phyloP scores from a whole-genome alignment of 2,888 invertebrate species.

The Nomada goodeniana region DNA sequence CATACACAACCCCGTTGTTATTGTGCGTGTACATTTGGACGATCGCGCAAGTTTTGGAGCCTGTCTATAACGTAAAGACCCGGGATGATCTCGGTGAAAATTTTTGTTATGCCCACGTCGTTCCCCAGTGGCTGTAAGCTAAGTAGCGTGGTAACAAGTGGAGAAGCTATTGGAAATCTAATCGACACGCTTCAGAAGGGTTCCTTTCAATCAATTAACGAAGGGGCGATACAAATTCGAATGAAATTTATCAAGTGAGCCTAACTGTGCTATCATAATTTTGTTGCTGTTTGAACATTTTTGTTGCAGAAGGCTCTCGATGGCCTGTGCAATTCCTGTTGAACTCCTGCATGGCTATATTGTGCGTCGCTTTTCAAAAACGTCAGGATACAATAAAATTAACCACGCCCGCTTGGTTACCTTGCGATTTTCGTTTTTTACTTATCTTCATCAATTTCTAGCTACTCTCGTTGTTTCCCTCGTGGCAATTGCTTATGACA shows the following conservation, averaged over 20 bases:
- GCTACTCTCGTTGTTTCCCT: background rate
- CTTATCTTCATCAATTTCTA: conserved; percentile 52
- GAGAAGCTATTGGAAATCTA: conserved; percentile 23
- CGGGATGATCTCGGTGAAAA: conserved; percentile 52
- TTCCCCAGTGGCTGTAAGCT: too few species aligned
- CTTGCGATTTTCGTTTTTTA: conserved; percentile 46
- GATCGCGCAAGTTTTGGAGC: conserved; percentile 36
- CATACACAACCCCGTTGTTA: conserved; percentile 22
- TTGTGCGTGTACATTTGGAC: conserved; percentile 20
- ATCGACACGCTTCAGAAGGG: conserved; percentile 11
- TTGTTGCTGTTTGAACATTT: background rate
- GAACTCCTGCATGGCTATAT: background rate
- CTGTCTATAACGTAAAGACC: conserved; percentile 49
- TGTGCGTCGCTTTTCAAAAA: conserved; percentile 13
- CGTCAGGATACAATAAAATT: conserved; percentile 8
- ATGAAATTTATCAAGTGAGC: conserved; percentile 46
- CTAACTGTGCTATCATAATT: background rate
- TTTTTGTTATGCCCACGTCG: too few species aligned
- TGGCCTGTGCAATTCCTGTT: conserved; percentile 17
- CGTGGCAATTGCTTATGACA: conserved; percentile 51
- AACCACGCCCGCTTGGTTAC: conserved; percentile 51
- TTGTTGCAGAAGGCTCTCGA: conserved; percentile 34
- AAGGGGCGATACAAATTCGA: conserved; percentile 44
- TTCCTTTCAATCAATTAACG: conserved; percentile 15
- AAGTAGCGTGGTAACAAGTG: conserved; percentile 6